Percentiles rank a stretch among this genome's conserved stretches.
Evolutionary conservation across 1,140 invertebrate species (phyloP).

Genomic region (Trichoplusia ni): DNA sequence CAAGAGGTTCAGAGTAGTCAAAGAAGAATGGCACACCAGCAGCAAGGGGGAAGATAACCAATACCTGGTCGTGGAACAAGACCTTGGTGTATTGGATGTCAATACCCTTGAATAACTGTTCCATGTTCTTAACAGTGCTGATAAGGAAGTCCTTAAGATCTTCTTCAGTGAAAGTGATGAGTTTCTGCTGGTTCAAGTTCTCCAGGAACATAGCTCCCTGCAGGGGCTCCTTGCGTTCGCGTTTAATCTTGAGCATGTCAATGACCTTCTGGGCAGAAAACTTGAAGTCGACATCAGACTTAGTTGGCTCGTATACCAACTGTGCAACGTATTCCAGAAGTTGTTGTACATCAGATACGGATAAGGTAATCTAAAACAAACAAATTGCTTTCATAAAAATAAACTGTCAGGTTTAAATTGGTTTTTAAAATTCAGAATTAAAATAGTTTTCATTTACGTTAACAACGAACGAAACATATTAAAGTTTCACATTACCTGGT

Average conservation of each 20-base stretch:
- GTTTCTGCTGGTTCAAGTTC: constrained; percentile 67
- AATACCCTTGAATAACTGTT: constrained; percentile 60
- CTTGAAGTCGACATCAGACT: constrained; percentile 51
- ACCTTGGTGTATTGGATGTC: constrained; percentile 82
- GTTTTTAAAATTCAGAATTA: neutral
- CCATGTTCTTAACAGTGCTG: constrained; percentile 54
- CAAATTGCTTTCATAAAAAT: too few species aligned
- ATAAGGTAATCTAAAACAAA: constrained; percentile 53
- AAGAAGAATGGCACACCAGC: constrained; percentile 86
- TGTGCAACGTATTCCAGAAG: constrained; percentile 69
- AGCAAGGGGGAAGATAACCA: constrained; percentile 84
- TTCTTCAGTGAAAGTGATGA: constrained; percentile 82
- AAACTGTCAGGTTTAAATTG: too few species aligned
- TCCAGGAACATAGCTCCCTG: constrained; percentile 83
- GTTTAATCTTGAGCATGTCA: constrained; percentile 82
- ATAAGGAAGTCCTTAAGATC: constrained; percentile 77
- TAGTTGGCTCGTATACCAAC: constrained; percentile 39
- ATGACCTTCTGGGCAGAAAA: constrained; percentile 80
- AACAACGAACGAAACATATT: neutral
- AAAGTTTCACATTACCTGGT: constrained; percentile 45
- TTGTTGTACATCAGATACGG: constrained; percentile 81
- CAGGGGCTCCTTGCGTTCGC: constrained; percentile 77
- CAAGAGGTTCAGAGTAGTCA: constrained; percentile 80
- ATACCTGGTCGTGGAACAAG: constrained; percentile 76
- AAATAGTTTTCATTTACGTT: neutral